phyloP scores from a whole-genome alignment of 1,140 invertebrate species.

The Anastrepha obliqua region DNA sequence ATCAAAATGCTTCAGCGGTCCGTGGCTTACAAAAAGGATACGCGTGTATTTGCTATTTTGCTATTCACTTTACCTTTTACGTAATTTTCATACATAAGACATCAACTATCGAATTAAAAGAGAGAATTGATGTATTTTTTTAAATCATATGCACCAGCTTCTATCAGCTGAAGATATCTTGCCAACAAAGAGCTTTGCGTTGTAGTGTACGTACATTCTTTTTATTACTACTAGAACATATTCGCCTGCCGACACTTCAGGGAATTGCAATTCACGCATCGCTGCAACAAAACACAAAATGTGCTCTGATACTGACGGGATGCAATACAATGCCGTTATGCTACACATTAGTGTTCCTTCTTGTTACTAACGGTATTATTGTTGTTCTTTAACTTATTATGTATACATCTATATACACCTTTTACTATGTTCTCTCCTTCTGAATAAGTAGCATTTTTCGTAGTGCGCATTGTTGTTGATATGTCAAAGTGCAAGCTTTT shows the following conservation, averaged over 20 bases:
- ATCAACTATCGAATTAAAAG: too few relatives aligned
- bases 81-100: too few relatives aligned
- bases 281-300: slow-evolving; percentile 49
- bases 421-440: not conserved
- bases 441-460: not conserved
- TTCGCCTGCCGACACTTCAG: slow-evolving; percentile 27
- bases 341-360: slow-evolving; percentile 1
- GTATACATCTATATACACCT: not conserved
- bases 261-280: slow-evolving; percentile 43
- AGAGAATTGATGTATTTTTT: too few relatives aligned
- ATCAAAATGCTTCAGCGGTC: too few relatives aligned
- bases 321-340: not conserved
- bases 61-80: too few relatives aligned
- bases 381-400: not conserved
- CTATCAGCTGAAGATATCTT: too few relatives aligned
- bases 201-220: not conserved
- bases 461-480: not conserved
- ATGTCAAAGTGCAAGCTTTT: not conserved
- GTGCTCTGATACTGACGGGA: slow-evolving; percentile 13
- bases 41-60: too few relatives aligned
- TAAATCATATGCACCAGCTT: too few relatives aligned
- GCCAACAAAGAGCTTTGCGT: not conserved
- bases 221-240: slow-evolving; percentile 35
- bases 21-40: too few relatives aligned
- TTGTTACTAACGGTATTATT: not conserved